Conservation (phyloP, 1,140 invertebrate species). For the Drosophila repletoides region DNA sequence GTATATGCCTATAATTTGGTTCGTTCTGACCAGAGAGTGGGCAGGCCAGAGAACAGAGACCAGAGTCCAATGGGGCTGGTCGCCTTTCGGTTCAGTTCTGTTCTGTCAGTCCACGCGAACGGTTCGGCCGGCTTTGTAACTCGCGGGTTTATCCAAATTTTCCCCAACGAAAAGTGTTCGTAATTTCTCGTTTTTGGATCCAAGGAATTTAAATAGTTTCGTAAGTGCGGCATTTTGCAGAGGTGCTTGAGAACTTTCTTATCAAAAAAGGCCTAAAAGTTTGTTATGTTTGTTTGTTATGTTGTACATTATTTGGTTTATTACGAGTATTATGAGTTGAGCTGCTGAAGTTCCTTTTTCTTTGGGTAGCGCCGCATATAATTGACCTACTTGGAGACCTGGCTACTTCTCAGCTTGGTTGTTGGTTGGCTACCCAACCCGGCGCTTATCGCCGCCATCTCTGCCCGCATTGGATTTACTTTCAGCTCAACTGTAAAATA, state of each 20-base stretch:
- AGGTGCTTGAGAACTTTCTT: conserved; percentile 47
- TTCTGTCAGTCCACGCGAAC: conserved; percentile 65
- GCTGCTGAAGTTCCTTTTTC: conserved; percentile 16
- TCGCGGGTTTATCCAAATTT: background rate
- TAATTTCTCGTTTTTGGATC: conserved; percentile 4
- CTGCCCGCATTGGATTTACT: conserved; percentile 44
- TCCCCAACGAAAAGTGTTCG: background rate
- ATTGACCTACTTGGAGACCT: conserved; percentile 71
- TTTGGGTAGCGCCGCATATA: conserved; percentile 62
- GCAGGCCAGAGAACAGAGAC: too few relatives aligned
- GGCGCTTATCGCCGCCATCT: conserved; percentile 46
- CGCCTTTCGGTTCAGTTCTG: conserved; percentile 65
- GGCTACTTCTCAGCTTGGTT: too few relatives aligned
- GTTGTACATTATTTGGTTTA: background rate
- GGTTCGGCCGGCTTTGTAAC: conserved; percentile 38
- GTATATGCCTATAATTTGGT: conserved; percentile 62
- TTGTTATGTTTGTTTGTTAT: conserved; percentile 27
- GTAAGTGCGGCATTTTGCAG: conserved; percentile 61
- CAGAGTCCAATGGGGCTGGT: conserved; percentile 19
- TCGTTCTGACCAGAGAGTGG: conserved; percentile 58
- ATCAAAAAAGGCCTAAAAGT: conserved; percentile 30
- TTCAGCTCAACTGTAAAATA: conserved; percentile 65
- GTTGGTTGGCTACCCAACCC: too few relatives aligned
- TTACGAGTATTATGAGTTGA: conserved; percentile 17
- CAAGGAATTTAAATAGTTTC: too few relatives aligned